Evolutionary conservation across 2,888 invertebrate genomes (phyloP).

Genomic region (Scrobipalpa atriplicella): DNA sequence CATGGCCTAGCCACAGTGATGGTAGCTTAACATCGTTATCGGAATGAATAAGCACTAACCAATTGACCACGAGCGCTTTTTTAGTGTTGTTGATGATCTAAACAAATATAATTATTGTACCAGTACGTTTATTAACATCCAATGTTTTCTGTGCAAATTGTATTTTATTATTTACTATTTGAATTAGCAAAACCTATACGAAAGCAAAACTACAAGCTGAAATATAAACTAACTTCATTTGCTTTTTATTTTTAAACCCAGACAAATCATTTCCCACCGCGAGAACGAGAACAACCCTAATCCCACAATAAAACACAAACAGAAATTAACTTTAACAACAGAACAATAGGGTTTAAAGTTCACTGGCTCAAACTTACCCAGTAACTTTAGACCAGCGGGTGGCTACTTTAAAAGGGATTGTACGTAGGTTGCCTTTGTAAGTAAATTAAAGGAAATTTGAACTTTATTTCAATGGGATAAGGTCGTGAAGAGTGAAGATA

Average conservation of each 20-base stretch:
- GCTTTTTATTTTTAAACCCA: background rate
- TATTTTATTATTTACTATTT: too few relatives aligned
- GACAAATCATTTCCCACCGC: background rate
- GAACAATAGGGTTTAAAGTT: slow-evolving; percentile 34
- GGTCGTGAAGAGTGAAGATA: background rate
- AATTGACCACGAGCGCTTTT: too few relatives aligned
- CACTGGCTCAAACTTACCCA: slow-evolving; percentile 36
- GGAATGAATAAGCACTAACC: too few relatives aligned
- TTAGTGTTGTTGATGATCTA: too few relatives aligned
- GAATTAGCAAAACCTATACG: slow-evolving; percentile 32
- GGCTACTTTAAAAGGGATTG: slow-evolving; percentile 77
- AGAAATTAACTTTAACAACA: slow-evolving; percentile 35
- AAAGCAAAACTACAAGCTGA: too few relatives aligned
- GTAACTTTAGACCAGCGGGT: slow-evolving; percentile 74
- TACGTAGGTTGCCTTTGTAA: too few relatives aligned
- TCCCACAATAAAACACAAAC: slow-evolving; percentile 33
- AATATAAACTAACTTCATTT: too few relatives aligned
- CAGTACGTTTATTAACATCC: too few relatives aligned
- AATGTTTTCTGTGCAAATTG: too few relatives aligned
- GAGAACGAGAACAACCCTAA: slow-evolving; percentile 16
- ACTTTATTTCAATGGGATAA: background rate
- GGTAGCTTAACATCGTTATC: too few relatives aligned
- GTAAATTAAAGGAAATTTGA: background rate
- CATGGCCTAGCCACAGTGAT: too few relatives aligned
- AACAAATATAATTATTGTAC: too few relatives aligned